Evolutionary conservation across 2,113 vertebrate genomes (phyloP).

Genomic region (Melanerpes aurifrons): DNA sequence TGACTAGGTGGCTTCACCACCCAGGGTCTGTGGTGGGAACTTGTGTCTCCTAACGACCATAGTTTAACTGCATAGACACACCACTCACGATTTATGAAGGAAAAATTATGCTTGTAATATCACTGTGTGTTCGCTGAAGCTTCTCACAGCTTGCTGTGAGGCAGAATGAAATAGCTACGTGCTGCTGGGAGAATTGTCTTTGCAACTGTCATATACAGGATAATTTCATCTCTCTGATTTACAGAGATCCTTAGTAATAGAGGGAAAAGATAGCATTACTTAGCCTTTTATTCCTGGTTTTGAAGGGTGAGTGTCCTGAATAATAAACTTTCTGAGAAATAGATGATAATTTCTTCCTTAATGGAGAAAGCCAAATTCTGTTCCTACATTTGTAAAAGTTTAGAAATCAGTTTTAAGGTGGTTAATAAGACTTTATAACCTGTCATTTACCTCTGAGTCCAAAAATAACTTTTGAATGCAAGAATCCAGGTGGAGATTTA

Average conservation of each 20-base stretch:
- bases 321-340: not conserved
- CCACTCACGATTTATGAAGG: not conserved
- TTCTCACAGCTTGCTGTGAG: not conserved
- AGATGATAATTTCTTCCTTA: not conserved
- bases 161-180: not conserved
- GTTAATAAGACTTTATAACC: not conserved
- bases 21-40: accelerated
- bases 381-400: not conserved
- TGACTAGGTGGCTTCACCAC: not conserved
- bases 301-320: not conserved
- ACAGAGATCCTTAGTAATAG: not conserved
- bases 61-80: not conserved
- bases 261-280: not conserved
- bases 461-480: not conserved
- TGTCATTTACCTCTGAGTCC: not conserved
- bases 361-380: not conserved
- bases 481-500: not conserved
- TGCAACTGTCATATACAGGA: not conserved
- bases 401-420: not conserved
- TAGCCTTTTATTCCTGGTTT: not conserved
- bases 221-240: not conserved
- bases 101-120: not conserved
- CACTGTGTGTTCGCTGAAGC: not conserved
- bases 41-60: not conserved
- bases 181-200: not conserved